Evolutionary conservation across 92 coral and sea anemone species (phyloP), one percentile per base, ranked within the genome.

Genomic region (Zoanthus sociatus): DNA sequence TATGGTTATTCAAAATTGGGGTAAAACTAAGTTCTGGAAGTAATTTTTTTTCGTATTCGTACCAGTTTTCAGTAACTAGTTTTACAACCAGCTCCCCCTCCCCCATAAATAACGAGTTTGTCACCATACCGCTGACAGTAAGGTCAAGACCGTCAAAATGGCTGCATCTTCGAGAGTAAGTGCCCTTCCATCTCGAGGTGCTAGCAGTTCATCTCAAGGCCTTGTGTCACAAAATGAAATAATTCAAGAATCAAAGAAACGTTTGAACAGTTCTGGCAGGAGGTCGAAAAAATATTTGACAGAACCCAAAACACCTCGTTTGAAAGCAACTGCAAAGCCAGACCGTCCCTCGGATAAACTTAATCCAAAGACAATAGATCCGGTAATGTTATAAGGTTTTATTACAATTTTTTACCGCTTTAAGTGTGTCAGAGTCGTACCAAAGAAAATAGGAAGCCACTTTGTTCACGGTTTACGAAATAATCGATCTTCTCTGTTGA

Each of bases 291-390:
- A 87, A 31, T 76, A 85, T 64, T 88, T 84, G 7, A 66, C 94
- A n/a, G 76, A 93, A 4, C 83, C 89, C 1, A 89, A 90, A 79
- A 75, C 89, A 32, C 84, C 94, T 12, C 61, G 87, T 77, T 79
- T 84, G 32, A 91, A 91, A 74, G 84, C 95, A 48, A 84, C 63
- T 26, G 71, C 71, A 15, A 81, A 55, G 10, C 7, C 69, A 31
- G 88, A 92, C 50, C 98, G 98, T 50, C 98, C 98, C 30, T 96
- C 98, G 31, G 94, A 96, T 87, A 92, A 93, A 77, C 91, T 96
- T 54, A 96, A 96, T 77, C 98, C 98, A 45, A 96, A 96, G 71
- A 96, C 98, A 16, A 90, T 94, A 26, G 98, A 96, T 71, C 98
- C 98, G 89, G 98, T 96, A 77, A 90, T 93, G 31, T 31, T 37